Percentiles rank a stretch among this genome's conserved stretches.
Conservation (phyloP, 2,113 vertebrate species). For the Serinus canaria region DNA sequence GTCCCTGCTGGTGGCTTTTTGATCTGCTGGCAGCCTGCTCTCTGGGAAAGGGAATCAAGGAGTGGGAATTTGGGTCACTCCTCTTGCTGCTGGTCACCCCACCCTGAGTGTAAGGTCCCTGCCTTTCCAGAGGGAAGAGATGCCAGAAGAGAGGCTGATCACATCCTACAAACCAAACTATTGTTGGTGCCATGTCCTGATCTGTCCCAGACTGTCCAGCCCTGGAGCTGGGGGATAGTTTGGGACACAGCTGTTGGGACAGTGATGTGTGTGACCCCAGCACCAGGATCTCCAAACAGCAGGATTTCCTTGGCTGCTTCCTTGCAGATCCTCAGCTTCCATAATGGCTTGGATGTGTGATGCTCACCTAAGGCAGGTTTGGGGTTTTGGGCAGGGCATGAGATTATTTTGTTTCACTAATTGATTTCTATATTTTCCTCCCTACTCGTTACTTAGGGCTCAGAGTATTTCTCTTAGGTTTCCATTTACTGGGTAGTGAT, state of each 20-base stretch:
- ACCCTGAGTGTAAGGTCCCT: neutral
- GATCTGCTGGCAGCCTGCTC: neutral
- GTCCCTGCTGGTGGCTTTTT: neutral
- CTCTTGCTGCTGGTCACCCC: neutral
- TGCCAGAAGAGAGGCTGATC: neutral
- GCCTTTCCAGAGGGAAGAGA: neutral
- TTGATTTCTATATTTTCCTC: neutral
- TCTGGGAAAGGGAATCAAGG: neutral
- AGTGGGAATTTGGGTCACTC: neutral
- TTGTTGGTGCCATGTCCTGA: rapidly evolving
- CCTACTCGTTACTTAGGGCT: neutral
- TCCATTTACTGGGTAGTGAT: neutral
- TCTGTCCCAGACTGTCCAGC: neutral
- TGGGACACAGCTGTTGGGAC: neutral
- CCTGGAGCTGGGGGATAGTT: neutral
- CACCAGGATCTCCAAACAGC: neutral
- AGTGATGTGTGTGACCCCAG: neutral
- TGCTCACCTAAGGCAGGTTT: neutral
- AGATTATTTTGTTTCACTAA: neutral
- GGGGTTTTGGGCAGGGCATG: neutral
- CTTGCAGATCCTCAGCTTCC: neutral
- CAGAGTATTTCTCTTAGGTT: neutral
- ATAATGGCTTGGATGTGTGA: neutral
- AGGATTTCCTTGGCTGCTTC: neutral
- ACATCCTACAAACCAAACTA: rapidly evolving